A percentile compares a stretch with the other conserved stretches of the same genome.
These are phyloP conservation scores for Xylocampa areola DNA, from an alignment of 2,888 invertebrate genomes.

Conservation along the genomic window DNA sequence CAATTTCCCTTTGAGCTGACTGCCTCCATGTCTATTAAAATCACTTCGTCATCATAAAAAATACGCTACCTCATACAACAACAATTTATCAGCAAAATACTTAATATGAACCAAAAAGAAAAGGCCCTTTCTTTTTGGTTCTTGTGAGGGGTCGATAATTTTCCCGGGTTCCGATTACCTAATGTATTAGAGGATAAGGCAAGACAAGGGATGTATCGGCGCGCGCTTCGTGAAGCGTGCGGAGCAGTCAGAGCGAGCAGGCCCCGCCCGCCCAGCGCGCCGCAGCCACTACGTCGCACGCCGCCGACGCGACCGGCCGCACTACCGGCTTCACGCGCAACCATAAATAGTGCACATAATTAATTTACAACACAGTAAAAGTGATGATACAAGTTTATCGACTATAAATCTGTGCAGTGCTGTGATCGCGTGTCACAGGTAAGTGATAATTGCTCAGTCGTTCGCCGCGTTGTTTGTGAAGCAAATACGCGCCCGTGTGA, in stretches of 20 bases:
- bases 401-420: conserved; percentile 88
- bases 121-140: too few relatives aligned
- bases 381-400: conserved; percentile 89
- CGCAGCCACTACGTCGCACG: conserved; percentile 74
- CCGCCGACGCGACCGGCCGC: conserved; percentile 82
- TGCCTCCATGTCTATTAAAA: neutral
- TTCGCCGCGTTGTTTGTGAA: conserved; percentile 81
- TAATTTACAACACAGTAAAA: conserved; percentile 88
- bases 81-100: conserved; percentile 22
- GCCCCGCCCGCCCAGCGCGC: conserved; percentile 82
- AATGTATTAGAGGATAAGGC: conserved; percentile 56
- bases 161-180: conserved; percentile 56
- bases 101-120: conserved; percentile 17
- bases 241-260: conserved; percentile 60
- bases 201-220: conserved; percentile 72
- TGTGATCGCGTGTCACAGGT: conserved; percentile 88
- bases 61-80: conserved; percentile 3
- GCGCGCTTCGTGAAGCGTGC: conserved; percentile 69
- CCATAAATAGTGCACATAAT: conserved; percentile 83
- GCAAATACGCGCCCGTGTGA: conserved; percentile 78
- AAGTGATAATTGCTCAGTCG: conserved; percentile 88
- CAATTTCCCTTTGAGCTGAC: too few relatives aligned
- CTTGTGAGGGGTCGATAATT: conserved; percentile 59
- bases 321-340: conserved; percentile 62
- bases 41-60: neutral